phyloP scores from a whole-genome alignment of 2,797 vertebrate genomes.

The Antrozous pallidus region DNA sequence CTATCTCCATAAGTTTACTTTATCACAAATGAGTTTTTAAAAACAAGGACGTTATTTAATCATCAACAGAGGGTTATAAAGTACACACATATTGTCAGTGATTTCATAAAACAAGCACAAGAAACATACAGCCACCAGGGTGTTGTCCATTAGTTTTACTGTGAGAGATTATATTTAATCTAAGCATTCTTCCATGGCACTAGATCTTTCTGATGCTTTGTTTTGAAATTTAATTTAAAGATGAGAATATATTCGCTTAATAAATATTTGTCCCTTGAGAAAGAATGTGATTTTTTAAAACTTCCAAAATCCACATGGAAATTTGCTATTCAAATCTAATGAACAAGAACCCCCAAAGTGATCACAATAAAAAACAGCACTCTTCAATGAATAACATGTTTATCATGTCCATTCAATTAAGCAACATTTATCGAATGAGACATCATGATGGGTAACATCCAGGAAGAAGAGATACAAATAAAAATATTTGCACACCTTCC shows the following conservation, averaged over 20 bases:
- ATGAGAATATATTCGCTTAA: neutral
- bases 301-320: neutral
- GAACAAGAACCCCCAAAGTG: neutral
- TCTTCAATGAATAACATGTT: neutral
- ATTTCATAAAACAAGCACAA: neutral
- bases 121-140: neutral
- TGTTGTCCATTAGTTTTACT: neutral
- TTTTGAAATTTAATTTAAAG: conserved; percentile 25
- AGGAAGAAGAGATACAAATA: neutral
- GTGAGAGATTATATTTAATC: neutral
- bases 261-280: neutral
- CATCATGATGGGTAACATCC: neutral
- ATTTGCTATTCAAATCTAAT: neutral
- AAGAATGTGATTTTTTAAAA: neutral
- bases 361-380: neutral
- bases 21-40: neutral
- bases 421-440: neutral
- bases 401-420: neutral
- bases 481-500: neutral
- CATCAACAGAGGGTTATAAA: neutral
- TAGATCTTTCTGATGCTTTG: neutral
- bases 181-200: neutral
- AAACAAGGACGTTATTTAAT: neutral
- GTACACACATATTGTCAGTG: neutral
- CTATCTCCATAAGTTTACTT: conserved; percentile 10